Evolutionary conservation across 2,888 invertebrate species (phyloP).

Genomic region (Cryptosula pallasiana): DNA sequence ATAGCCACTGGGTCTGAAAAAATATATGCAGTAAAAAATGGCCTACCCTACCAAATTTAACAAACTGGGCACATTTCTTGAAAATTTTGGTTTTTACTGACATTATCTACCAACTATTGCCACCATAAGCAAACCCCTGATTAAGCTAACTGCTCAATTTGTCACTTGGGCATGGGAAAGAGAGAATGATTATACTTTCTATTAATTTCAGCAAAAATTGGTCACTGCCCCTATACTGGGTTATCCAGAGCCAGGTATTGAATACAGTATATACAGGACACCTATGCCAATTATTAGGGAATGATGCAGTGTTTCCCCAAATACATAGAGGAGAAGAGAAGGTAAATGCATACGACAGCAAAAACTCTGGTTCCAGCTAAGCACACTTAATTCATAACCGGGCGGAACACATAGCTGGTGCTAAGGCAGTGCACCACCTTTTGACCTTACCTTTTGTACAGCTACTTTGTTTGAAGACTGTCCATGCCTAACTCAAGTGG

Average conservation of each 20-base stretch:
- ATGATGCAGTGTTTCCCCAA: background rate
- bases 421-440: too few species aligned
- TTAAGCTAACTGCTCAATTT: background rate
- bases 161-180: background rate
- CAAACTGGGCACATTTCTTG: too few species aligned
- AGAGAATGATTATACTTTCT: background rate
- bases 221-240: background rate
- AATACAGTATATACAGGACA: background rate
- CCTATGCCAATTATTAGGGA: background rate
- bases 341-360: too few species aligned
- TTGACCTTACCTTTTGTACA: too few species aligned
- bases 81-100: background rate
- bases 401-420: too few species aligned
- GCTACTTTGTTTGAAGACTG: too few species aligned
- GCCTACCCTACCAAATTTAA: too few species aligned
- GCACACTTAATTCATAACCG: too few species aligned
- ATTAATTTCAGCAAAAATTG: background rate
- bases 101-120: slow-evolving; percentile 23
- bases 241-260: background rate
- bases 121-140: slow-evolving; percentile 10
- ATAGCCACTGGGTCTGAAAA: slow-evolving; percentile 25
- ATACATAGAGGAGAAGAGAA: background rate
- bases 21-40: too few species aligned
- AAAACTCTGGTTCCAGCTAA: too few species aligned
- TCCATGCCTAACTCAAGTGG: too few species aligned